Evolutionary conservation across 2,113 vertebrate species (phyloP).

Genomic region (Lipotes vexillifer): DNA sequence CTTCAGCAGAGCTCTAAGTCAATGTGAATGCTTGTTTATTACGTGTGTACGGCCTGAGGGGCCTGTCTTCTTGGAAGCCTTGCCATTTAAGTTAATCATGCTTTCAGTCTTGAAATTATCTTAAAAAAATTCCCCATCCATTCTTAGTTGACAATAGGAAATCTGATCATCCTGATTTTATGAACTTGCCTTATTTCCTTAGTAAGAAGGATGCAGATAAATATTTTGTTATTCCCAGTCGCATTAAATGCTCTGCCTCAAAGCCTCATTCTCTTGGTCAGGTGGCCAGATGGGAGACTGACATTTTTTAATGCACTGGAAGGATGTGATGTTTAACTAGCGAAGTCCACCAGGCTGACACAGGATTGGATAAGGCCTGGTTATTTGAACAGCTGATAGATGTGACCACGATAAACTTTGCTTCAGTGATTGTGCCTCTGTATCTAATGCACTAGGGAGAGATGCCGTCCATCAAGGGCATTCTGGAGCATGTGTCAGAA

Average conservation of each 20-base stretch:
- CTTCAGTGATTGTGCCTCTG: constrained; percentile 45
- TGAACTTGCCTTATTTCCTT: neutral
- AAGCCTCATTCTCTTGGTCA: neutral
- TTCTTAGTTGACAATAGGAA: neutral
- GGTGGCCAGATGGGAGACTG: neutral
- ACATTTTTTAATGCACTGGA: constrained; percentile 54
- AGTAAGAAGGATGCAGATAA: neutral
- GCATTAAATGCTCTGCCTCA: neutral
- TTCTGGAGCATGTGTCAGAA: neutral
- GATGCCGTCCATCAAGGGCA: neutral
- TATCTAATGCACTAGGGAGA: constrained; percentile 32
- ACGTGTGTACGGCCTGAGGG: neutral
- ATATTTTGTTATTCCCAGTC: neutral
- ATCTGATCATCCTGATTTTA: neutral
- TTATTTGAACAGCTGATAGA: constrained; percentile 66
- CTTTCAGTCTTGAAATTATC: neutral
- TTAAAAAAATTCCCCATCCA: neutral
- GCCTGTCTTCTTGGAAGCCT: neutral
- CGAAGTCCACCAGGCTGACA: constrained; percentile 45
- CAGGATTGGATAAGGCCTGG: neutral
- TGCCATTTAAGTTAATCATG: neutral
- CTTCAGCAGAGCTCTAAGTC: neutral
- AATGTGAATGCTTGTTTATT: neutral
- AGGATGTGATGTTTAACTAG: constrained; percentile 62
- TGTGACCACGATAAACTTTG: constrained; percentile 61